Percentiles rank a stretch among this genome's conserved stretches.
Conservation (phyloP, 1,140 invertebrate genomes). For the Zaprionus davidi region DNA sequence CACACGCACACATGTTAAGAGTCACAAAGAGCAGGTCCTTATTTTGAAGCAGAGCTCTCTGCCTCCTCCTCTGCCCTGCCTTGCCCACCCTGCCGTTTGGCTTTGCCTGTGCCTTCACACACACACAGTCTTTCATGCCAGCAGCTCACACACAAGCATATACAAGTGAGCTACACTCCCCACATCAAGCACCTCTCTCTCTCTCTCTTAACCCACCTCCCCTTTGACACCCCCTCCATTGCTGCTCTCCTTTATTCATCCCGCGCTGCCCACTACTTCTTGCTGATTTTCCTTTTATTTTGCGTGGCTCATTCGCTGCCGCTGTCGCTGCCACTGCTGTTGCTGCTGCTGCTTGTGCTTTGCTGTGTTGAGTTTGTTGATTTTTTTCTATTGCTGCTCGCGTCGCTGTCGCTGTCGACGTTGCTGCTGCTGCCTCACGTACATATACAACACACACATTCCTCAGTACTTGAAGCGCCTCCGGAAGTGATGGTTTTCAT, state of each 20-base stretch:
- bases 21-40: constrained; percentile 28
- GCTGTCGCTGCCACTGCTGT: constrained; percentile 25
- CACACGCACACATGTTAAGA: constrained; percentile 14
- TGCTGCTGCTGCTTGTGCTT: not conserved
- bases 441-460: constrained; percentile 68
- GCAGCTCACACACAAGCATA: constrained; percentile 6
- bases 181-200: constrained; percentile 1
- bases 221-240: constrained; percentile 3
- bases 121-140: not conserved
- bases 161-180: not conserved
- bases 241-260: constrained; percentile 13
- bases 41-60: constrained; percentile 29
- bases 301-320: constrained; percentile 52
- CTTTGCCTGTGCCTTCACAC: constrained; percentile 16
- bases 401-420: constrained; percentile 34
- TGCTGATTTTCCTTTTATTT: constrained; percentile 58
- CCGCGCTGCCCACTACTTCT: constrained; percentile 40
- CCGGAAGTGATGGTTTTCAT: constrained; percentile 83
- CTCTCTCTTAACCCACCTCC: not conserved
- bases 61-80: constrained; percentile 3
- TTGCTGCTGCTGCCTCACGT: constrained; percentile 42
- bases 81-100: too few relatives aligned
- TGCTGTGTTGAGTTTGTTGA: constrained; percentile 32
- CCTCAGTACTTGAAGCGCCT: constrained; percentile 83
- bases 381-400: constrained; percentile 51